Evolutionary conservation across 2,797 vertebrate species (phyloP).

Genomic region (Chaetodon trifasciatus): DNA sequence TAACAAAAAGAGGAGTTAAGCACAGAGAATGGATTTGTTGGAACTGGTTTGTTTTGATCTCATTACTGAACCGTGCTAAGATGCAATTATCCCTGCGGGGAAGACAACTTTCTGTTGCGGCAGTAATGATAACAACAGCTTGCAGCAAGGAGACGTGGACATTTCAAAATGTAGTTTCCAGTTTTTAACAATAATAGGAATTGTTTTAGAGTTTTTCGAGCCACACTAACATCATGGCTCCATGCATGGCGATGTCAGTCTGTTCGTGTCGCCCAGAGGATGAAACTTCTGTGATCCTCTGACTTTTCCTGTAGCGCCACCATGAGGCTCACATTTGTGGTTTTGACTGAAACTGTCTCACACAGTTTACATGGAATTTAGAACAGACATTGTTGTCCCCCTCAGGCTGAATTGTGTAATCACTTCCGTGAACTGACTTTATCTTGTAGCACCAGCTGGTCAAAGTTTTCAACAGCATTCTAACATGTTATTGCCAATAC

Average conservation of each 20-base stretch:
- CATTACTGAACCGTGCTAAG: constrained; percentile 1
- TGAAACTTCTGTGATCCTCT: neutral
- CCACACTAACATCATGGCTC: neutral
- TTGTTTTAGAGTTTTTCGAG: neutral
- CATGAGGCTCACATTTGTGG: neutral
- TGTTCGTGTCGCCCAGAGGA: neutral
- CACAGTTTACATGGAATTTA: neutral
- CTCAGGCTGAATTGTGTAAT: too few relatives aligned
- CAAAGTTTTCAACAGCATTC: too few relatives aligned
- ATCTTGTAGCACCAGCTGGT: too few relatives aligned
- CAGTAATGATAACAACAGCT: neutral
- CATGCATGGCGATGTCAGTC: neutral
- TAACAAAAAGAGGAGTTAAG: neutral
- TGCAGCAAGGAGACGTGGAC: neutral
- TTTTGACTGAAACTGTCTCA: neutral
- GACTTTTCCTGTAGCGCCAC: too few relatives aligned
- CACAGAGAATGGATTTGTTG: neutral
- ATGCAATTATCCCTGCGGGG: constrained; percentile 4
- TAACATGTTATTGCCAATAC: too few relatives aligned
- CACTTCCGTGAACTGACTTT: too few relatives aligned
- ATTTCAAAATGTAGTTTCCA: neutral
- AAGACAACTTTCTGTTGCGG: neutral
- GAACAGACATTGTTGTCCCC: too few relatives aligned
- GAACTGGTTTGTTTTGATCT: neutral
- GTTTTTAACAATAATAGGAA: neutral